Conservation (phyloP, 2,888 invertebrate species). For the Myopa testacea region DNA sequence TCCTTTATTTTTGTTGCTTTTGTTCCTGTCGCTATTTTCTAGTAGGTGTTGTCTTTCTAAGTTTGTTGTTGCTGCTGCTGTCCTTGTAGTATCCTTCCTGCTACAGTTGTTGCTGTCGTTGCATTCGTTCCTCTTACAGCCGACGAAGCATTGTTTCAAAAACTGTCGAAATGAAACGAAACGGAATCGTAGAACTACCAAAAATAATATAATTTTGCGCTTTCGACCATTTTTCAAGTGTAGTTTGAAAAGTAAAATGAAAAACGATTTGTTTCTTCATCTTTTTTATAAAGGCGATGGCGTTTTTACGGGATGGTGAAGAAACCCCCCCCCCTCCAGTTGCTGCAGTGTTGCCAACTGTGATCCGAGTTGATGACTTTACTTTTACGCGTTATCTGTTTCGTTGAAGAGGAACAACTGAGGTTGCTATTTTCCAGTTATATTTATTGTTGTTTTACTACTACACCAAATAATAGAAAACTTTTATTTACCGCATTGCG, state of each 20-base stretch:
- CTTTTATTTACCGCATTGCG: constrained; percentile 30
- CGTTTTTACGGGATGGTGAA: not conserved
- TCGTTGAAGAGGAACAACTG: not conserved
- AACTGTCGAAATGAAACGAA: not conserved
- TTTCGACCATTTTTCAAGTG: constrained; percentile 18
- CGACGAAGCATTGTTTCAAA: not conserved
- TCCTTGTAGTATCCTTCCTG: too few species aligned
- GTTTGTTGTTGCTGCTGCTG: too few species aligned
- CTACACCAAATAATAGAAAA: constrained; percentile 28
- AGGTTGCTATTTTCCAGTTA: too few species aligned
- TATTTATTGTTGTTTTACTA: too few species aligned
- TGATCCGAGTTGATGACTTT: constrained; percentile 14
- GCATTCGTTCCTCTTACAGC: not conserved
- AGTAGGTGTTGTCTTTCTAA: not conserved
- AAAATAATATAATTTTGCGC: too few species aligned
- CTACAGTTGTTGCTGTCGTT: not conserved
- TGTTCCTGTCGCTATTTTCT: not conserved
- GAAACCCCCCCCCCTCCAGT: not conserved
- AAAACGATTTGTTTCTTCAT: not conserved
- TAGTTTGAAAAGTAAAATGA: not conserved
- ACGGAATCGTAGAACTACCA: not conserved
- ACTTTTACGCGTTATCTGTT: constrained; percentile 20
- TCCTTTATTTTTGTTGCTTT: not conserved
- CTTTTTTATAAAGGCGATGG: not conserved
- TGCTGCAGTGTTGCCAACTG: constrained; percentile 1